phyloP scores from a whole-genome alignment of 2,797 vertebrate genomes.

The Amazona finschi region DNA sequence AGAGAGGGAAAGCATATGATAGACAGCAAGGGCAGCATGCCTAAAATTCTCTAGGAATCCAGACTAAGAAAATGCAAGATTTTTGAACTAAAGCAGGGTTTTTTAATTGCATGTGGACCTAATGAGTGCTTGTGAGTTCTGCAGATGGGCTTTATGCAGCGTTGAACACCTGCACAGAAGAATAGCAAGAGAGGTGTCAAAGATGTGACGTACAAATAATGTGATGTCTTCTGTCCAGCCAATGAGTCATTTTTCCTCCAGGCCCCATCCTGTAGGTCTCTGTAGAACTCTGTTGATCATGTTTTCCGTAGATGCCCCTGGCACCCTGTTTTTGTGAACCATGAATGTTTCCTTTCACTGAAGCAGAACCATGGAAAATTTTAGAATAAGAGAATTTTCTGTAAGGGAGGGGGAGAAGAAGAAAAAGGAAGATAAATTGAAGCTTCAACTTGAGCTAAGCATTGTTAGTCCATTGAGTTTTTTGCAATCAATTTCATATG shows the following conservation, averaged over 20 bases:
- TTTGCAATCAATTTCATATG: neutral
- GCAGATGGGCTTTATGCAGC: neutral
- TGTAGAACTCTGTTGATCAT: fast-evolving
- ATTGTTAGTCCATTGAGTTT: neutral
- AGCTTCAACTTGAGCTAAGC: neutral
- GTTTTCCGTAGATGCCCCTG: neutral
- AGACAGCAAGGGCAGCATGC: neutral
- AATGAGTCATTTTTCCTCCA: neutral
- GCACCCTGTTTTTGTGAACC: neutral
- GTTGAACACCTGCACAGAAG: neutral
- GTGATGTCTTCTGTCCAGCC: neutral
- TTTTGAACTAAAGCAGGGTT: neutral
- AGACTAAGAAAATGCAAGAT: neutral
- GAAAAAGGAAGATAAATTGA: neutral
- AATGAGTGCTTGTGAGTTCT: neutral
- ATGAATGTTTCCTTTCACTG: neutral
- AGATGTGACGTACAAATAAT: neutral
- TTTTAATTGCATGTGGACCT: neutral
- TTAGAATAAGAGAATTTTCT: neutral
- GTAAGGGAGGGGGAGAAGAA: fast-evolving
- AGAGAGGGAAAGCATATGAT: neutral
- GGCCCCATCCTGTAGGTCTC: neutral
- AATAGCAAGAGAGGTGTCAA: neutral
- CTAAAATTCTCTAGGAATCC: neutral
- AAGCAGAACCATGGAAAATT: neutral